phyloP scores from a whole-genome alignment of 2,888 invertebrate species.

The Chaetoderma sp. region DNA sequence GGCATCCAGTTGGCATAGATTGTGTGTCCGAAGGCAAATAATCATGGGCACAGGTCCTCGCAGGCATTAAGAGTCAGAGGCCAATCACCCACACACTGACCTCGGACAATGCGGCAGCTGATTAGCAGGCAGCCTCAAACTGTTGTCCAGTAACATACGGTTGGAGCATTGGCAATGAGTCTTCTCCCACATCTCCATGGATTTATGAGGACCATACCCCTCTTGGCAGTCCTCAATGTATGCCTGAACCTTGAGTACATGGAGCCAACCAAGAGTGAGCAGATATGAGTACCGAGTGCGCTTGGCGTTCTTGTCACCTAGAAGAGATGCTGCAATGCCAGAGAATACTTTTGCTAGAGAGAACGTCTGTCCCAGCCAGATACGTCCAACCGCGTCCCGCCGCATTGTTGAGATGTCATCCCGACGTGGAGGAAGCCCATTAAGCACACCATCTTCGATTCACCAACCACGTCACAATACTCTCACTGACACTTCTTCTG shows the following conservation, averaged over 20 bases:
- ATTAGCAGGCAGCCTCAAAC: neutral
- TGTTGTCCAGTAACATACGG: neutral
- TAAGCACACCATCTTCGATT: neutral
- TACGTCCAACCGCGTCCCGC: neutral
- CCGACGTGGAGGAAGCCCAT: neutral
- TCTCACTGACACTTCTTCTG: neutral
- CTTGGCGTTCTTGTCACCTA: neutral
- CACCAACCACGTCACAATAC: neutral
- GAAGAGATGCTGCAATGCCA: neutral
- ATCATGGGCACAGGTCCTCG: too few species aligned
- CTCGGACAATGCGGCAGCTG: neutral
- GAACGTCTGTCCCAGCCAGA: conserved; percentile 2
- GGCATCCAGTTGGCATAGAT: neutral
- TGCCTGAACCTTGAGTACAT: neutral
- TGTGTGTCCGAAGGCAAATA: too few species aligned
- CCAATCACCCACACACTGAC: neutral
- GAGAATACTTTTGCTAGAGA: neutral
- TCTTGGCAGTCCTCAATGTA: neutral
- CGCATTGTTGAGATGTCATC: neutral
- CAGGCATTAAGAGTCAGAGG: too few species aligned
- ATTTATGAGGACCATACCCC: neutral
- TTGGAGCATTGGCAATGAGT: neutral
- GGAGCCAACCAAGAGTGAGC: neutral
- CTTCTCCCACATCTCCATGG: neutral
- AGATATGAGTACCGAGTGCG: neutral